These are phyloP conservation scores for Nerophis lumbriciformis DNA, from an alignment of 2,113 vertebrate species.

Conservation along the genomic window DNA sequence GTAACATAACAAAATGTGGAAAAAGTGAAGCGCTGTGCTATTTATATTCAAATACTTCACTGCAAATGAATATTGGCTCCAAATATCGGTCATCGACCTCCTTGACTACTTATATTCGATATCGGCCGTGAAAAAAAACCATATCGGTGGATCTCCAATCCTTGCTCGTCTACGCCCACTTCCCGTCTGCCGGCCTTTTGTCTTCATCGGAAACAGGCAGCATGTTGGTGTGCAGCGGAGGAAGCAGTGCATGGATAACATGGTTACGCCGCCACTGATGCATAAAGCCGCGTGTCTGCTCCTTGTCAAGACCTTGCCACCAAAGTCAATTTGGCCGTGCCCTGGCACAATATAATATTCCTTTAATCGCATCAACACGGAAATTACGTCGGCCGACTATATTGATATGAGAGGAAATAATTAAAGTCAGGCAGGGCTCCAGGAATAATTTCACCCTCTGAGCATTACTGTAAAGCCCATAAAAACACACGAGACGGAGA, in stretches of 20 bases:
- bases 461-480: conserved; percentile 74
- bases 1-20: too few relatives aligned
- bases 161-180: too few relatives aligned
- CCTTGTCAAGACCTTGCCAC: conserved; percentile 79
- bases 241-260: conserved; percentile 74
- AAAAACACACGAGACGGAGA: conserved; percentile 42
- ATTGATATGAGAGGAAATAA: conserved; percentile 75
- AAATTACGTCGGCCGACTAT: conserved; percentile 69
- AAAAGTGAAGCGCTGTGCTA: too few relatives aligned
- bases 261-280: conserved; percentile 73
- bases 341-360: conserved; percentile 74
- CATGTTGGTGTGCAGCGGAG: conserved; percentile 59
- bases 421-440: conserved; percentile 62
- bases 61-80: too few relatives aligned
- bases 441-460: conserved; percentile 73
- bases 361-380: conserved; percentile 76
- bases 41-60: too few relatives aligned
- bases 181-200: conserved; percentile 14
- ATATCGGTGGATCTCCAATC: too few relatives aligned
- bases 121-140: too few relatives aligned
- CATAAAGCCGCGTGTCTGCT: conserved; percentile 73
- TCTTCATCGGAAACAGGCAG: conserved; percentile 62
- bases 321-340: conserved; percentile 76
- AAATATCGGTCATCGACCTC: too few relatives aligned
- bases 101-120: too few relatives aligned